Evolutionary conservation across 1,140 invertebrate genomes (phyloP).

Genomic region (Hycleus phaleratus): DNA sequence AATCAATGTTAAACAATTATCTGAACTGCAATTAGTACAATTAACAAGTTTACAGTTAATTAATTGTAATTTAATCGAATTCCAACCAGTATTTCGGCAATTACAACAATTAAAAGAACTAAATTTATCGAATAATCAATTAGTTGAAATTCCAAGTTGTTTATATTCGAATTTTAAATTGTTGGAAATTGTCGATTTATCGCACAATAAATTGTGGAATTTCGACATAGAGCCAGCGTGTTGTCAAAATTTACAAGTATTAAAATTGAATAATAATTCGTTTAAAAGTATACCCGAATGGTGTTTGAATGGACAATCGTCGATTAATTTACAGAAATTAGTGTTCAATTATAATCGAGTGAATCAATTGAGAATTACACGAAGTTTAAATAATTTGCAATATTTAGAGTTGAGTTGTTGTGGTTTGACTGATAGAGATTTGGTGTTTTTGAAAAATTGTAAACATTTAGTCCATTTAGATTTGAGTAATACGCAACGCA

Average conservation of each 20-base stretch:
- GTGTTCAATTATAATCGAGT: constrained; percentile 9
- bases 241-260: neutral
- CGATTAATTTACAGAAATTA: constrained; percentile 1
- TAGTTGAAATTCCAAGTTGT: constrained; percentile 5
- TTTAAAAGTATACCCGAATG: constrained; percentile 11
- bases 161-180: constrained; percentile 1
- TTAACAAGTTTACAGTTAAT: constrained; percentile 10
- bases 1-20: too few species aligned
- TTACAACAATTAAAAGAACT: neutral
- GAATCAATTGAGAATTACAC: constrained; percentile 6
- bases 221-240: constrained; percentile 13
- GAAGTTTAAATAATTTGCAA: neutral
- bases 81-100: constrained; percentile 3
- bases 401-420: constrained; percentile 6
- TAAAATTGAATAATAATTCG: constrained; percentile 6
- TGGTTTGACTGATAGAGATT: constrained; percentile 10
- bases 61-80: constrained; percentile 5
- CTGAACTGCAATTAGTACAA: neutral
- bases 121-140: constrained; percentile 13
- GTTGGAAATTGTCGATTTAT: constrained; percentile 10
- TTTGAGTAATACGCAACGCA: constrained; percentile 4
- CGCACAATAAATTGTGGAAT: constrained; percentile 3
- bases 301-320: constrained; percentile 2
- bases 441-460: constrained; percentile 2
- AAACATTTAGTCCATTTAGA: constrained; percentile 3